phyloP scores from a whole-genome alignment of 2,888 invertebrate genomes.

The Athalia cordata region DNA sequence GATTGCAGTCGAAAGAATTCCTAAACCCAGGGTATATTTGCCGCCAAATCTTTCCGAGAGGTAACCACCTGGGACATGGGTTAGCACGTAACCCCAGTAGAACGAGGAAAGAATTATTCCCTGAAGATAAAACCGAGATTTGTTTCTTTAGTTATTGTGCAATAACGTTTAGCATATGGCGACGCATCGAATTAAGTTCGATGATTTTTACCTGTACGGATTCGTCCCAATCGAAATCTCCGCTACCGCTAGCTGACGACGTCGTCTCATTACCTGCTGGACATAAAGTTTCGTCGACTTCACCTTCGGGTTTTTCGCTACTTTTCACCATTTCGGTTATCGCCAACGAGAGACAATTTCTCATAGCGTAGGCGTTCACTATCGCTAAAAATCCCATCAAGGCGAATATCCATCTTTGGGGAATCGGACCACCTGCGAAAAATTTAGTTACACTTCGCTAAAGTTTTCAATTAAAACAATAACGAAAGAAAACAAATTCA shows the following conservation, averaged over 20 bases:
- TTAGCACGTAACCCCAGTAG: constrained; percentile 75
- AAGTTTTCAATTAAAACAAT: not conserved
- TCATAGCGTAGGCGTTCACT: constrained; percentile 82
- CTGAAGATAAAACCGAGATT: constrained; percentile 48
- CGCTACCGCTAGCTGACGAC: constrained; percentile 39
- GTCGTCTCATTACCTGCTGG: constrained; percentile 2
- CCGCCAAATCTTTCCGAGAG: constrained; percentile 73
- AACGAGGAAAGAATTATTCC: constrained; percentile 73
- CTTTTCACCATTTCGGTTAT: constrained; percentile 79
- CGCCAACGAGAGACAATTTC: constrained; percentile 80
- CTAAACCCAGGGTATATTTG: constrained; percentile 74
- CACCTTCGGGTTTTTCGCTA: not conserved
- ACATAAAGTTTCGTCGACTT: not conserved
- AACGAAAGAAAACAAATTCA: not conserved
- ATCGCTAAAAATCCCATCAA: constrained; percentile 81
- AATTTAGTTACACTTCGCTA: not conserved
- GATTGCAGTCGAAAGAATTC: constrained; percentile 72
- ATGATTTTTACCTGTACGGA: constrained; percentile 57
- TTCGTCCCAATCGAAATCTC: constrained; percentile 62
- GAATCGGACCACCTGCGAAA: constrained; percentile 4
- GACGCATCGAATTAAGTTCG: not conserved
- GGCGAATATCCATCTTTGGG: constrained; percentile 28
- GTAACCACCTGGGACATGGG: constrained; percentile 74
- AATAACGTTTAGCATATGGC: not conserved
- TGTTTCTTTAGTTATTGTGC: not conserved